Evolutionary conservation across 2,888 invertebrate species (phyloP).

Genomic region (Caenorhabditis doughertyi): DNA sequence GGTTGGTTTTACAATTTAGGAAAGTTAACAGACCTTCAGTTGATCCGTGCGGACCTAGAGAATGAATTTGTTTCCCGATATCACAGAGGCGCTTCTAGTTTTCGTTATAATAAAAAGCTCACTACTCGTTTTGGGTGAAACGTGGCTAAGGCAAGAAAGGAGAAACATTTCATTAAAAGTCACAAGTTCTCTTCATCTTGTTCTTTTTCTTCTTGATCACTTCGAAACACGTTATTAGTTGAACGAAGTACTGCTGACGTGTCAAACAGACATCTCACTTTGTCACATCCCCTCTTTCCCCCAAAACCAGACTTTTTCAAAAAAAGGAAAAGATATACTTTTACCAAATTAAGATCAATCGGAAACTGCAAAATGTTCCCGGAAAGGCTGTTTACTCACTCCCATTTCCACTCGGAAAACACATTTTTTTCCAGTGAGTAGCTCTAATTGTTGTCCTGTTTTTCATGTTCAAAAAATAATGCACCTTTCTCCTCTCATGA

Average conservation of each 20-base stretch:
- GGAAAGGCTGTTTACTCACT: background rate
- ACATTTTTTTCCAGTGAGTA: background rate
- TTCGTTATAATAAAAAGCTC: background rate
- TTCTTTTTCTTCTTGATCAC: conserved; percentile 9
- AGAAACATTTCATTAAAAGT: conserved; percentile 27
- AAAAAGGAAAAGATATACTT: background rate
- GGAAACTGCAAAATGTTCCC: conserved; percentile 21
- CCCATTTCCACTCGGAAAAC: conserved; percentile 3
- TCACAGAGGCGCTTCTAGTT: background rate
- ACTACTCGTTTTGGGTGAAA: background rate
- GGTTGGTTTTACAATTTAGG: no score
- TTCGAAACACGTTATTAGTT: conserved; percentile 26
- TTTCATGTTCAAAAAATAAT: background rate
- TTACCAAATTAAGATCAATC: background rate
- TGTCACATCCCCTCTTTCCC: background rate
- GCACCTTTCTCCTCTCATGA: conserved; percentile 11
- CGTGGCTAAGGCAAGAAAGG: background rate
- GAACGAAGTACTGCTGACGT: conserved; percentile 7
- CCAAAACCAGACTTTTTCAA: conserved; percentile 1
- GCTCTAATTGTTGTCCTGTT: background rate
- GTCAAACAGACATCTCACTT: background rate
- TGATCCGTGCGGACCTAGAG: no score
- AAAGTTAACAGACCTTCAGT: no score
- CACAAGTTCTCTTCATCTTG: conserved; percentile 20
- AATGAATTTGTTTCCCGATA: background rate